Evolutionary conservation across 2,797 vertebrate genomes (phyloP), one percentile per base, ranked within the genome.

Genomic region (Pelochelys cantorii): DNA sequence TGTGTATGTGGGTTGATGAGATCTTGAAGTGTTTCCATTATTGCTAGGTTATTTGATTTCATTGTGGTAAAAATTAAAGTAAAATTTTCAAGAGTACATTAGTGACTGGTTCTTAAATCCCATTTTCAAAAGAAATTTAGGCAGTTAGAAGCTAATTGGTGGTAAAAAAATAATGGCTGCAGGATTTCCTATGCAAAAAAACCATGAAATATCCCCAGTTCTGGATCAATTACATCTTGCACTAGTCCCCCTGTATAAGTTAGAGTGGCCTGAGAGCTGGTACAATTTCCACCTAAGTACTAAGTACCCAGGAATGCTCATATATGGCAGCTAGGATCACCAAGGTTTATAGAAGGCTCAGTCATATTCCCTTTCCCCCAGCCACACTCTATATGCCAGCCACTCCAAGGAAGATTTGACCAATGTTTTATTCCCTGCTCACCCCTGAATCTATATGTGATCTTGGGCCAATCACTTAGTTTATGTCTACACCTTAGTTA

Each of bases 1-100:
- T 62, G 3, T 2, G 0, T 89, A 55, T 79, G 0, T 0, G 79
- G 78, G 91, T 87, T 53, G 82, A 17, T 89, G 89, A 54, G 1
- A 56, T 80, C 78, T 62, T 34, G n/a, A 59, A 37, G 14, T 56
- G 13, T 42, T 90, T 85, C 25, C 65, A 23, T 77, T 80, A 83
- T 53, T 85, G 83, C 71, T 2, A 79, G 4, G 37, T 85, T 86
- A 90, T 93, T 92, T 90, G n/a, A 86, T 48, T 80, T 85, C 53
- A 71, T 9, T 84, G 11, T 92, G 79, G 31, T 77, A 81, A 86
- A 95, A 90, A 89, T 12, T 34, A 81, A 3, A 12, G 12, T 74
- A 88, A 68, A 82, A 52, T 60, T 34, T 5, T 74, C 17, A 34
- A 85, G 52, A 85, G 80, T 25, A 68, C 17, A 68, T 75, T 37